Conservation (phyloP, 2,797 vertebrate species). For the Argentina silus region DNA sequence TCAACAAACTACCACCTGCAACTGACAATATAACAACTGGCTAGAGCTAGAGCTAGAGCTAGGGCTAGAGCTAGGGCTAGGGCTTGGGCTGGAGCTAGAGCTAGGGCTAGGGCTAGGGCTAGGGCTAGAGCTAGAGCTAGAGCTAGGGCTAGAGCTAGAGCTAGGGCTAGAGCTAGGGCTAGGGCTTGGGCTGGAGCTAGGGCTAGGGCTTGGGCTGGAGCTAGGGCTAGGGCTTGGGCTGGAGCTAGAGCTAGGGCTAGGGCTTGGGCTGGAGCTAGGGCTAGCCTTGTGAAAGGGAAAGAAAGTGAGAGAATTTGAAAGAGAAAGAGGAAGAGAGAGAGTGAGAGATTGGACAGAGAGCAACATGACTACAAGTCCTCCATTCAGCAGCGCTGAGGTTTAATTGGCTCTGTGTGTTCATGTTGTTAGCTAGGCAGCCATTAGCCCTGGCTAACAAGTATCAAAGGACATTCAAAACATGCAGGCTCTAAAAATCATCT, state of each 20-base stretch:
- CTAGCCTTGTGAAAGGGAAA: not conserved
- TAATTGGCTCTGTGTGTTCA: slow-evolving; percentile 24
- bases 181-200: too few relatives aligned
- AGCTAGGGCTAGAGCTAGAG: not conserved
- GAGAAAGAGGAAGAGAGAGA: not conserved
- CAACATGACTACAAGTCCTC: slow-evolving; percentile 25
- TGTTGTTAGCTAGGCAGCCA: slow-evolving; percentile 22
- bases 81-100: not conserved
- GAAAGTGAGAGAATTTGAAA: too few relatives aligned
- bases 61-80: slow-evolving; percentile 9
- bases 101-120: not conserved
- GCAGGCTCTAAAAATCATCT: slow-evolving; percentile 14
- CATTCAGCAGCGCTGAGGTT: slow-evolving; percentile 6
- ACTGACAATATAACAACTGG: too few relatives aligned
- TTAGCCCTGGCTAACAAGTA: not conserved
- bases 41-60: not conserved
- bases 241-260: too few relatives aligned
- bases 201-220: too few relatives aligned
- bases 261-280: not conserved
- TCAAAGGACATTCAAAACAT: slow-evolving; percentile 21
- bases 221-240: too few relatives aligned
- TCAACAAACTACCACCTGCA: too few relatives aligned
- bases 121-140: not conserved
- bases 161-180: too few relatives aligned
- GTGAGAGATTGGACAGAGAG: slow-evolving; percentile 12